Evolutionary conservation across 2,113 vertebrate species (phyloP).

Genomic region (Ochotona curzoniae): DNA sequence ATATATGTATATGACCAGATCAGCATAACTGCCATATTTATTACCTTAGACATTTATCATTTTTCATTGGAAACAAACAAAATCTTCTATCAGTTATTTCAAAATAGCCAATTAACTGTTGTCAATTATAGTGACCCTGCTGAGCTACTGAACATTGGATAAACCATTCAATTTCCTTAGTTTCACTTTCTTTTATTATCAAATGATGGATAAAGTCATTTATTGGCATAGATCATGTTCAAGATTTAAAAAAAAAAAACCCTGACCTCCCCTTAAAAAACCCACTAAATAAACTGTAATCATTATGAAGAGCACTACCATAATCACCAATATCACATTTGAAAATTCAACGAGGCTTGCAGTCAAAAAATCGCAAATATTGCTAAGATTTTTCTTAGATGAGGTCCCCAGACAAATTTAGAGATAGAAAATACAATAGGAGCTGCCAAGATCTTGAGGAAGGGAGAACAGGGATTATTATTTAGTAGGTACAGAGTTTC

Average conservation of each 20-base stretch:
- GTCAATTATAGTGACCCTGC: no score
- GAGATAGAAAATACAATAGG: neutral
- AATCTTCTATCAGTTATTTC: no score
- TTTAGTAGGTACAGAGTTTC: conserved; percentile 8
- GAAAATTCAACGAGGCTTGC: neutral
- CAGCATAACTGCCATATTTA: no score
- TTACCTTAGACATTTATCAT: no score
- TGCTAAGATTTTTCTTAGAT: neutral
- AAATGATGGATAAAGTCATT: neutral
- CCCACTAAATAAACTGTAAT: neutral
- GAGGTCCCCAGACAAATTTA: neutral
- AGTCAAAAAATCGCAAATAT: neutral
- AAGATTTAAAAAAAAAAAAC: no score
- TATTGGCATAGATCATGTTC: neutral
- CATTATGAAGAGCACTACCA: neutral
- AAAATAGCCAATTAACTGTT: no score
- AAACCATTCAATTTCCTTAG: neutral
- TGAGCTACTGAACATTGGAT: neutral
- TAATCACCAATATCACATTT: neutral
- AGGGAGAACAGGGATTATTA: neutral
- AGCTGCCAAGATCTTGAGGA: neutral
- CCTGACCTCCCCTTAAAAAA: neutral
- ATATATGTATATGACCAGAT: no score
- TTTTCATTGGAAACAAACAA: no score
- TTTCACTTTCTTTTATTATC: neutral